Evolutionary conservation across 2,797 vertebrate species (phyloP), one percentile per base, ranked within the genome.

Genomic region (Acridotheres tristis): DNA sequence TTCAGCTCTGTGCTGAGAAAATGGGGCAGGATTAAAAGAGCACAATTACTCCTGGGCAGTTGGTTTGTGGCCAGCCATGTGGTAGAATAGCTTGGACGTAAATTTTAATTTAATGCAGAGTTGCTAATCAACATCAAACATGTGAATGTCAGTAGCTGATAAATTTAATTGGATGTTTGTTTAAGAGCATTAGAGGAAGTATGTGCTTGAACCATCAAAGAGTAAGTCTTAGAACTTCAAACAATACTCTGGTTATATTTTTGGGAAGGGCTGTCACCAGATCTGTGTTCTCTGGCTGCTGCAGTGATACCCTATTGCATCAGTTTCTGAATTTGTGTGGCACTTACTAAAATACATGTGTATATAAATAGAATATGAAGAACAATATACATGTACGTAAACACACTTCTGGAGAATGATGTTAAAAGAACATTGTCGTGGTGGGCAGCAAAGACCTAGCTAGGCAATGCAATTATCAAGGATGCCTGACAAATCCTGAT

Each of bases 121-220:
- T 16, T 95, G 71, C 38, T 91, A 89, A 89, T 93, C 78, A 82
- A 42, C 68, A 88, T 86, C 55, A 92, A 89, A 75, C 57, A 67
- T 14, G 12, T n/a, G 51, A 90, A 73, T 1, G 9, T 59, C 79
- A 54, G 57, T 19, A 43, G 36, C 69, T 42, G 80, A 79, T 32
- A 81, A 67, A 85, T 80, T 68, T 79, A 90, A 89, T 48, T 63
- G 78, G 45, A 30, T 73, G 27, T 93, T 93, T 94, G 72, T 83
- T 94, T 93, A 76, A 76, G 59, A 72, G 34, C 62, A 12, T 55
- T 61, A 48, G 48, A 92, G 79, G 85, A 93, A 94, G 54, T 47
- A 50, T 30, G 48, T 57, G n/a, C 57, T 78, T 69, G 72, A 78
- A 80, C 47, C 65, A 89, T 87, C 45, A 53, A 95, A 90, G 50